Base-by-base conservation (phyloP, 2,797 vertebrate species). In the Artibeus jamaicensis region DNA sequence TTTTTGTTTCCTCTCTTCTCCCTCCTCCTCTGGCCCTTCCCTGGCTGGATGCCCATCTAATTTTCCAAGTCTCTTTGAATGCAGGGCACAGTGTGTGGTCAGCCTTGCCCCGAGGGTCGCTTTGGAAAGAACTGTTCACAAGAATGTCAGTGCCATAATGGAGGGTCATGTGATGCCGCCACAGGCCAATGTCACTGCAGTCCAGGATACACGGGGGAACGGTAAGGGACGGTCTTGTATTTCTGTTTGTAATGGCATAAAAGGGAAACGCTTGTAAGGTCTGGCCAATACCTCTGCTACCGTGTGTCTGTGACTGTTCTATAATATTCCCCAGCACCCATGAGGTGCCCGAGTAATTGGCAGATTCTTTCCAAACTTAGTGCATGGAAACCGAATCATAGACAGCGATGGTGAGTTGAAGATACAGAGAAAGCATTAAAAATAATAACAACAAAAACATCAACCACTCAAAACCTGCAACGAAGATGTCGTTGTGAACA, bases 141-240 rank as follows among this genome's bases (percentile, higher is more conserved):
- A 97, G 99, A 99, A 96, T 99, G 99, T 96, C 99, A 99, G 97
- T 99, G 99, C 98, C 99, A 99, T 98, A 99, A 99, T 1, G 99
- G 99, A 88, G 99, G 99, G 71, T 98, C 98, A 4, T 99, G 99
- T 89, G 98, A 99, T 57, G 98, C 98, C 0, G 98, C 98, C 0
- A 98, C 96, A 0, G 99, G 99, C 71, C 99, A 99, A 93, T 99
- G 99, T 98, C 97, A 98, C 42, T 99, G 99, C 98, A 98, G 99
- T 79, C 98, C 99, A 2, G 99, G 99, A 93, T 99, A 99, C 98
- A 99, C 98, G 0, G 99, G 99, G 93, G 99, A 99, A 97, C 97
- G 99, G 99, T 99, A 98, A 99, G 98, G 44, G 96, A 93, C 26
- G 9, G 34, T 2, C 8, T 92, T 57, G 62, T 96, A 34, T 87